Evolutionary conservation across 1,140 invertebrate species (phyloP), one percentile per base, ranked within the genome.

Genomic region (Antheraea mylitta): DNA sequence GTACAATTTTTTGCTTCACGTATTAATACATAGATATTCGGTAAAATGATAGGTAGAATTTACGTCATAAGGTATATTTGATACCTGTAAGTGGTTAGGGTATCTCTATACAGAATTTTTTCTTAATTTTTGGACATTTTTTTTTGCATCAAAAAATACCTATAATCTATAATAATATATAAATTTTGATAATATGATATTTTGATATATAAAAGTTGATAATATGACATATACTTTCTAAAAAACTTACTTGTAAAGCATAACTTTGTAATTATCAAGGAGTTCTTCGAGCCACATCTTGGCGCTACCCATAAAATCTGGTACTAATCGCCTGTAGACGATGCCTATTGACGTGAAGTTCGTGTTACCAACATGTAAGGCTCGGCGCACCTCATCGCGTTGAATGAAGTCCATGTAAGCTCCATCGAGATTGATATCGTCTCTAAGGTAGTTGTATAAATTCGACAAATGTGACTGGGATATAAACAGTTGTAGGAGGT

Each of bases 231-330:
- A n/a, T 30, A 30, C 22, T 30, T 30, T 4, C 22, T 30, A 30
- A 30, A 30, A 30, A 30, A 78, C 85, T 87, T 75, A 93, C 92
- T 90, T 92, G 72, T 92, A 93, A 22, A 88, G 77, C 90, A 93
- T 89, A 48, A 96, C 94, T 82, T 92, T 94, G 77, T 97, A 97
- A 71, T 94, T 84, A 59, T 92, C 89, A 13, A 93, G 59, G 2
- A 98, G 80, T 69, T 95, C 94, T 66, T 94, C 93, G 0, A 98
- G 85, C 94, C 95, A 95, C n/a, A 94, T 93, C 77, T 96, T 95
- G 9, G 96, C 93, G 8, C 96, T 97, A 67, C 96, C 93, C 94
- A 97, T 96, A 16, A 98, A 93, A 88, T 98, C 97, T 3, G 92
- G 90, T 18, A 95, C 93, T 1, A 98, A 84, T 80, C 96, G 93